phyloP scores from a whole-genome alignment of 2,797 vertebrate genomes.

The Lerista edwardsae region DNA sequence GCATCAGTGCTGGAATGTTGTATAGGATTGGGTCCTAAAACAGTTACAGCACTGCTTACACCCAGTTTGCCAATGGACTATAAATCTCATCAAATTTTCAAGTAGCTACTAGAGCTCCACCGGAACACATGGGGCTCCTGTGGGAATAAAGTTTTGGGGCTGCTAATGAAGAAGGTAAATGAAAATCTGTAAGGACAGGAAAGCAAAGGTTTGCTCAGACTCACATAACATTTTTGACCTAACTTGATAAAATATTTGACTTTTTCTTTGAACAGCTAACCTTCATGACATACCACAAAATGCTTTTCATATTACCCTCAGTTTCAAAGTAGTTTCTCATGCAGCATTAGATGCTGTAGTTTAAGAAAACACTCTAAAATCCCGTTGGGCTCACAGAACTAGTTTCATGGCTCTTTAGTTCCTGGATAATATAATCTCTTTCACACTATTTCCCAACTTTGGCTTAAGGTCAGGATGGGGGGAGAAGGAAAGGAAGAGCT shows the following conservation, averaged over 20 bases:
- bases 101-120: background rate
- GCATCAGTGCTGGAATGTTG: too few species aligned
- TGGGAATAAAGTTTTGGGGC: too few species aligned
- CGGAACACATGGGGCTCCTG: background rate
- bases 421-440: background rate
- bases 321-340: conserved; percentile 3
- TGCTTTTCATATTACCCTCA: background rate
- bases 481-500: background rate
- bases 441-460: background rate
- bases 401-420: background rate
- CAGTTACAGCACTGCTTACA: background rate
- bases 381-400: background rate
- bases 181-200: too few species aligned
- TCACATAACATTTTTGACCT: background rate
- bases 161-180: too few species aligned
- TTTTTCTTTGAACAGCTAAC: background rate
- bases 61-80: background rate
- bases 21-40: too few species aligned
- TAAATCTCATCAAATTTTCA: background rate
- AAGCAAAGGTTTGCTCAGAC: too few species aligned
- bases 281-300: background rate
- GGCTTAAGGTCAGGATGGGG: background rate
- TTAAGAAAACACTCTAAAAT: background rate
- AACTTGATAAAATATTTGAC: background rate
- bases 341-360: background rate